Base-by-base conservation (phyloP, 53 echinoderm and acorn worm genomes). In the Mesocentrotus franciscanus region DNA sequence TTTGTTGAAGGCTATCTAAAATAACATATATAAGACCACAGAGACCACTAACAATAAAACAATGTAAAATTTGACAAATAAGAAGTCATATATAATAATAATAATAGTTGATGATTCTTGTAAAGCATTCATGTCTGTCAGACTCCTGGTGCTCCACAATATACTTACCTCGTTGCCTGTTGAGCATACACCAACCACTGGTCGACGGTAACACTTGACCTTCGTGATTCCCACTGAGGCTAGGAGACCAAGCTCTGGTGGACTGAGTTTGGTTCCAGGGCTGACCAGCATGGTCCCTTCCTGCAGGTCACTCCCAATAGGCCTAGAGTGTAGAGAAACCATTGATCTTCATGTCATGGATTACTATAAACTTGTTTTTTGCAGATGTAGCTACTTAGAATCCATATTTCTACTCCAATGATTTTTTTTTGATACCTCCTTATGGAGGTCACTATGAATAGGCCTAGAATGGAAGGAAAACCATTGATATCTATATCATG, bases 121-220 rank as follows among this genome's bases (percentile, higher is more conserved):
- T 49, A 49, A 5, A 49, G 49, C 4, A 7, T 7, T 49, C 49
- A 49, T 49, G 49, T 49, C 3, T 49, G 49, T 49, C 49, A 49
- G 49, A 49, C 49, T 49, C 49, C 49, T 49, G 49, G 49, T 49
- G 49, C 49, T 49, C 49, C 22, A 24, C 4, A 60, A 60, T 27
- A 22, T 36, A 94, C 96, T 94, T 60, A 96, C 99, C 99, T 98
- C 99, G 92, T 97, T 97, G 71, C 99, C 99, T 49, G 98, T 98
- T 85, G 99, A 98, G 56, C 98, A 55, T 27, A 98, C 97, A 27
- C 97, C 99, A 10, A 98, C 99, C n/a, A 90, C 93, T 49, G 99
- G 99, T 90, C 92, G 87, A 72, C 79, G 81, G 91, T 95, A 96
- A 61, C 97, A 97, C 16, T 78, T 95, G 58, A 98, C 72, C 76